phyloP scores from a whole-genome alignment of 2,113 vertebrate genomes.

The Ascaphus truei region DNA sequence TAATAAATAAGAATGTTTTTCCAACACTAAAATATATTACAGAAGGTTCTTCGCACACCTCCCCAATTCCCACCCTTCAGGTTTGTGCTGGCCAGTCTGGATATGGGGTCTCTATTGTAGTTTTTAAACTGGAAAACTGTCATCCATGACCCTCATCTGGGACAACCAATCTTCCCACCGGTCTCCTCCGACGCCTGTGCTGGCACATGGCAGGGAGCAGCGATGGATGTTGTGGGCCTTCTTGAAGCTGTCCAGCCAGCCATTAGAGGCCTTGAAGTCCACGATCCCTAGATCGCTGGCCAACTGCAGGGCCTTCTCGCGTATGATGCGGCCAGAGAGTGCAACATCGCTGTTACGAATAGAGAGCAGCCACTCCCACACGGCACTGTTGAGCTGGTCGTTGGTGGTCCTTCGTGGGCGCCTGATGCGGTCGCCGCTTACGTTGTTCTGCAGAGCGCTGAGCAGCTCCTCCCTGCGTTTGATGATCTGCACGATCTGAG shows the following conservation, averaged over 20 bases:
- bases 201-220: not conserved
- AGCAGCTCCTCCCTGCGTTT: slow-evolving; percentile 6
- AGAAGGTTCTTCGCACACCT: not conserved
- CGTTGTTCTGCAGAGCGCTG: slow-evolving; percentile 19
- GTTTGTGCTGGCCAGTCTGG: not conserved
- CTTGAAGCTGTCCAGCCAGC: slow-evolving; percentile 29
- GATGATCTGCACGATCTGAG: slow-evolving; percentile 20
- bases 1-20: not conserved
- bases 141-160: not conserved
- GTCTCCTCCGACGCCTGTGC: not conserved
- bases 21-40: too few relatives aligned
- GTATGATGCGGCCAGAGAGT: slow-evolving; percentile 2
- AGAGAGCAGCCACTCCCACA: slow-evolving; percentile 14
- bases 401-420: slow-evolving; percentile 15
- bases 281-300: slow-evolving; percentile 1
- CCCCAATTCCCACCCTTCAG: not conserved
- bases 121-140: not conserved
- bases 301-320: slow-evolving; percentile 23
- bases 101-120: not conserved
- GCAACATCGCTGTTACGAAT: not conserved
- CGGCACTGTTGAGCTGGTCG: slow-evolving; percentile 4
- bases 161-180: slow-evolving; percentile 1
- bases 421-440: slow-evolving; percentile 17
- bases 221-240: slow-evolving; percentile 25
- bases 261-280: slow-evolving; percentile 26